A percentile compares a stretch with the other conserved stretches of the same genome.
Evolutionary conservation across 2,888 invertebrate species (phyloP).

Genomic region (Hesperia comma): DNA sequence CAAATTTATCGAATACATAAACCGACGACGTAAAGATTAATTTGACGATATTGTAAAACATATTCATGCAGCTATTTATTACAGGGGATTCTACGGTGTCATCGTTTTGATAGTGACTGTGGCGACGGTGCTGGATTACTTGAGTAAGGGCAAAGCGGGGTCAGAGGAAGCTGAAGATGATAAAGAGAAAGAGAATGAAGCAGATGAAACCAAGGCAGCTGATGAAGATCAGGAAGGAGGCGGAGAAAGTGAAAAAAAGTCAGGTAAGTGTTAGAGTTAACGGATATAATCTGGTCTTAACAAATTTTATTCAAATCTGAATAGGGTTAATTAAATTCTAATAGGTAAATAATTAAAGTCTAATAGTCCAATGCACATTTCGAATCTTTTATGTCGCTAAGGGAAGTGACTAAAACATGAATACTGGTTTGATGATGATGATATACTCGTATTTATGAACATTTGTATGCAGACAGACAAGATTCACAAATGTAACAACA

Average conservation of each 20-base stretch:
- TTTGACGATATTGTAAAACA: neutral
- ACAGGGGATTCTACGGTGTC: conserved; percentile 72
- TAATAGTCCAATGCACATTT: too few species aligned
- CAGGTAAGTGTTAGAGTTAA: conserved; percentile 49
- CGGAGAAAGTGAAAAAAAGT: conserved; percentile 44
- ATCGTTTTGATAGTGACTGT: conserved; percentile 68
- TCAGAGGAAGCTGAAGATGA: conserved; percentile 51
- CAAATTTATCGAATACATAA: too few species aligned
- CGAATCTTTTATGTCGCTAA: too few species aligned
- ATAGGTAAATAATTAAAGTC: too few species aligned
- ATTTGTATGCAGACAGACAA: too few species aligned
- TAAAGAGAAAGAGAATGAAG: conserved; percentile 19
- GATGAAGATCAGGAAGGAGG: conserved; percentile 45
- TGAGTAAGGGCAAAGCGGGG: conserved; percentile 52
- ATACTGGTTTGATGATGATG: too few species aligned
- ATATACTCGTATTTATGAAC: too few species aligned
- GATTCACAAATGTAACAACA: too few species aligned
- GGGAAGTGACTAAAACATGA: too few species aligned
- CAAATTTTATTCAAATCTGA: too few species aligned
- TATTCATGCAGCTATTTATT: conserved; percentile 39
- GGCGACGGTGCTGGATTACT: conserved; percentile 75
- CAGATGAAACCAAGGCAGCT: conserved; percentile 16
- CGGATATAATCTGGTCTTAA: too few species aligned
- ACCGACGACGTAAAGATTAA: neutral
- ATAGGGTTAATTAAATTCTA: too few species aligned